Evolutionary conservation across 2,797 vertebrate genomes (phyloP).

Genomic region (Spatula clypeata): DNA sequence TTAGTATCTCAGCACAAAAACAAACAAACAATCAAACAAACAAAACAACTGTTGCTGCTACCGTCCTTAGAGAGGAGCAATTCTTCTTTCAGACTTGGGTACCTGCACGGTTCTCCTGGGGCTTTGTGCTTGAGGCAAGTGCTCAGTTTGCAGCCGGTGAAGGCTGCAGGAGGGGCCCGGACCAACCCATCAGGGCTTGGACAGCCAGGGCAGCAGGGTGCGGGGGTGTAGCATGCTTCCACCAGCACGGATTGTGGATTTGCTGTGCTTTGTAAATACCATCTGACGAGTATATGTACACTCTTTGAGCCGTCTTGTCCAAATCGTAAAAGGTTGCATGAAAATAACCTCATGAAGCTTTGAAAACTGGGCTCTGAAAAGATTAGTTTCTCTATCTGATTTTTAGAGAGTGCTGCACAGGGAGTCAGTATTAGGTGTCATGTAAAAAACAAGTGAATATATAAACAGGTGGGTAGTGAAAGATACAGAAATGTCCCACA

Average conservation of each 20-base stretch:
- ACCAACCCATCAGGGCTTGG: fast-evolving
- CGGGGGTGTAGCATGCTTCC: not conserved
- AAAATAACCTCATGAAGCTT: not conserved
- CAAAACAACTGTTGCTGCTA: not conserved
- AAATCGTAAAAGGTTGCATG: not conserved
- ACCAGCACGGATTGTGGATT: fast-evolving
- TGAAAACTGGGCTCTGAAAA: not conserved
- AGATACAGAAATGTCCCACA: not conserved
- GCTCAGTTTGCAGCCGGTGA: not conserved
- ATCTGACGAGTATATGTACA: fast-evolving
- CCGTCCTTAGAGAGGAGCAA: not conserved
- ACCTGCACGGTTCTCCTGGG: not conserved
- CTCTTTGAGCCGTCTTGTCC: not conserved
- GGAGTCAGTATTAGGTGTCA: not conserved
- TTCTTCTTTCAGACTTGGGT: not conserved
- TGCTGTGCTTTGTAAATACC: not conserved
- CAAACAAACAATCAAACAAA: not conserved
- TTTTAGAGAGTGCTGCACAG: not conserved
- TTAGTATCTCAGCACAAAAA: not conserved
- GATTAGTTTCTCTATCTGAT: not conserved
- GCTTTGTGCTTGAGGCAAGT: not conserved
- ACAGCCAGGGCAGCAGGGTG: no score
- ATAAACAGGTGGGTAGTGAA: not conserved
- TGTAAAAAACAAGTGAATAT: not conserved
- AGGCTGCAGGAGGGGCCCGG: not conserved